phyloP scores from a whole-genome alignment of 1,140 invertebrate genomes.

The Bombyx mandarina region DNA sequence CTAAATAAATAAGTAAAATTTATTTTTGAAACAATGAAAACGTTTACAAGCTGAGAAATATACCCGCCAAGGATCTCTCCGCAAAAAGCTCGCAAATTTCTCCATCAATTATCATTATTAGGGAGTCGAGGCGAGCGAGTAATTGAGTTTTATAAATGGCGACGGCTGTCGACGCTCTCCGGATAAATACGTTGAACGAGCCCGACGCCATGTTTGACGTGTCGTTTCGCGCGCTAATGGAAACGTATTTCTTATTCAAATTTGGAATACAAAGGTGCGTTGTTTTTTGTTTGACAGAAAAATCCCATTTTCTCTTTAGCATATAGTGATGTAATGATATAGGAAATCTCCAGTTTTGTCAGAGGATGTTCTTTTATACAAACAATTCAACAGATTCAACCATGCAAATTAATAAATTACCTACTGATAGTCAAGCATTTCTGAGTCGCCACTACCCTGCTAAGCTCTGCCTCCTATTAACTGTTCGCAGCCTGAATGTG shows the following conservation, averaged over 20 bases:
- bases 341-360: background rate
- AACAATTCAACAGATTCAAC: background rate
- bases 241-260: background rate
- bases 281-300: background rate
- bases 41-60: conserved; percentile 46
- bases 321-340: background rate
- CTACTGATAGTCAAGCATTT: background rate
- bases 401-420: background rate
- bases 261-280: background rate
- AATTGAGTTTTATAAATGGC: conserved; percentile 68
- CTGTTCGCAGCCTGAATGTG: background rate
- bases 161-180: conserved; percentile 21
- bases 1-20: background rate
- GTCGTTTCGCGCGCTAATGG: conserved; percentile 10
- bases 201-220: conserved; percentile 15
- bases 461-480: background rate
- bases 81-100: conserved; percentile 67
- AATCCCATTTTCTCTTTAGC: background rate
- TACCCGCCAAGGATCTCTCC: conserved; percentile 48
- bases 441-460: background rate
- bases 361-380: background rate
- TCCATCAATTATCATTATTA: conserved; percentile 70
- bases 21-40: conserved; percentile 29
- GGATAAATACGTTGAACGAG: background rate
- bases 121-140: conserved; percentile 34